These are phyloP conservation scores for Jacana jacana DNA, from an alignment of 2,113 vertebrate species.

Conservation along the genomic window DNA sequence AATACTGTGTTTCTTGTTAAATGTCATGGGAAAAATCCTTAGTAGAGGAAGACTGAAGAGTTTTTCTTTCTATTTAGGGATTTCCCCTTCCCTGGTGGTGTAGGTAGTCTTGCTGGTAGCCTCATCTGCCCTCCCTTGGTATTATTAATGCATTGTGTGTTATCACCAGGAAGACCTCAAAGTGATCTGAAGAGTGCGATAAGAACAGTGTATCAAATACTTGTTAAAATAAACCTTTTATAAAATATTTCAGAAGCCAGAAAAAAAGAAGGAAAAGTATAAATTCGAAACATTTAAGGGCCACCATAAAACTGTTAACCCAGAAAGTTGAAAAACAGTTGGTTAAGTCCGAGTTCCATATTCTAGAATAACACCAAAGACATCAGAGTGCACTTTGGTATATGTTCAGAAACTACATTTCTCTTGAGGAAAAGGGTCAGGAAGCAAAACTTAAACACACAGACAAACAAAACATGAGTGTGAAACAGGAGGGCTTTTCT, in stretches of 20 bases:
- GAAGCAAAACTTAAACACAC: neutral
- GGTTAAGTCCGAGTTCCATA: neutral
- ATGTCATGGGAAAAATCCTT: neutral
- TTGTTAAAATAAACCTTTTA: neutral
- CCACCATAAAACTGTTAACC: neutral
- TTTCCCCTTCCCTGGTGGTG: neutral
- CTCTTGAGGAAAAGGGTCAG: neutral
- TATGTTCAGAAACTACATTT: neutral
- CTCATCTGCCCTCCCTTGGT: neutral
- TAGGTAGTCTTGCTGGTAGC: neutral
- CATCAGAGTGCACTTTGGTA: neutral
- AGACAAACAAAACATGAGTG: neutral
- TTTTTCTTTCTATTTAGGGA: neutral
- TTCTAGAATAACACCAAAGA: neutral
- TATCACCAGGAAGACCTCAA: neutral
- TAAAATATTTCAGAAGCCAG: neutral
- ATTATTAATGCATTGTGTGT: neutral
- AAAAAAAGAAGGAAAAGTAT: neutral
- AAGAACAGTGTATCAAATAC: neutral
- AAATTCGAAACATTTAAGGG: neutral
- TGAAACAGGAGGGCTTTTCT: neutral
- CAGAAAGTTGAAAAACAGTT: neutral
- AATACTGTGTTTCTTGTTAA: neutral
- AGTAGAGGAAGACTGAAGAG: neutral
- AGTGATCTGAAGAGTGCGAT: neutral